Base-by-base conservation (phyloP, 2,113 vertebrate species). In the Petroica traversi region DNA sequence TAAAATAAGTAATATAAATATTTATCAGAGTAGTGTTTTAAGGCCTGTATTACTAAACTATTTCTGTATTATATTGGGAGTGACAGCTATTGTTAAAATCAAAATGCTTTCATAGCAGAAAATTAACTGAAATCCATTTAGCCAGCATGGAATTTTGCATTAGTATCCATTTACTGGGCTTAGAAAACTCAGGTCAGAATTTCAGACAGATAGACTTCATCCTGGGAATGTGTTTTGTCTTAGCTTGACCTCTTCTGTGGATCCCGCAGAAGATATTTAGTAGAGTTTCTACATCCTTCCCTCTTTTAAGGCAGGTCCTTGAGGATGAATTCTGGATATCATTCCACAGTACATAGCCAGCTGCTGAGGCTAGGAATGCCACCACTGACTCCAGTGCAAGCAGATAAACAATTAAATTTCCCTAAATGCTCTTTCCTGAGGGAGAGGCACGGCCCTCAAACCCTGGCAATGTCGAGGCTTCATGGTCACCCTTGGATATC, bases 1-100 rank as follows among this genome's bases (percentile, higher is more conserved):
- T 94, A 92, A 96, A 97, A 96, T 94, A 95, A 94, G 93, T 93
- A 90, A 93, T 76, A 90, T 94, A 97, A 97, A 97, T 97, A 97
- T 96, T 97, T 97, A 96, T 90, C 48, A 81, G 40, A 92, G 63
- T 77, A 79, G 85, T 90, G 85, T 84, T 94, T 93, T 93, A 96
- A 95, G 85, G 82, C 57, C 82, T 78, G 88, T 96, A 96, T 92
- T 94, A 84, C 82, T 78, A 75, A 94, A 92, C 85, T 61, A 74
- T 93, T 92, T 84, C 79, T 90, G 82, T 68, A 92, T 95, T 88
- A 92, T 85, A 92, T 86, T 92, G 59, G 36, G 52, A 95, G 57
- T 71, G 79, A 97, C 85, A 93, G 82, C 88, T 92, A 94, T 96
- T 95, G 88, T 95, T 92, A 90, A 96, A 96, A 94, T 59, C 6